Evolutionary conservation across 2,797 vertebrate species (phyloP).

Genomic region (Avahi laniger): DNA sequence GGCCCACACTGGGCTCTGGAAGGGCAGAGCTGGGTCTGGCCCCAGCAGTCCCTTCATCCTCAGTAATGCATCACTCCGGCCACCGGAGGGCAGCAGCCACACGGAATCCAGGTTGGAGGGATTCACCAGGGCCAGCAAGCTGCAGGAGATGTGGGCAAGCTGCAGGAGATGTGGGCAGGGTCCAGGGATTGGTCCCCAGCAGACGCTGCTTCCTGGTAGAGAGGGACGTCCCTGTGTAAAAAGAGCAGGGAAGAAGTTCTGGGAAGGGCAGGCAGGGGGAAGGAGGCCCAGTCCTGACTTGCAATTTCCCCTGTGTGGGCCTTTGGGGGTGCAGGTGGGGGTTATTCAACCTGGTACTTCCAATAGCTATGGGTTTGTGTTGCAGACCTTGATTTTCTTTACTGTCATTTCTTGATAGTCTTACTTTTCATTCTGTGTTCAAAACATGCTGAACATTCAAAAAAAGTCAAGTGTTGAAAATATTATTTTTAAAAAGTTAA

Average conservation of each 20-base stretch:
- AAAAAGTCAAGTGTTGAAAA: background rate
- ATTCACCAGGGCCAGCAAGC: background rate
- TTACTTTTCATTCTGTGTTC: background rate
- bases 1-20: background rate
- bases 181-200: background rate
- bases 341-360: background rate
- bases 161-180: background rate
- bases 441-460: background rate
- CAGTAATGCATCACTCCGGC: background rate
- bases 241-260: background rate
- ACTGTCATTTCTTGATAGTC: background rate
- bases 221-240: background rate
- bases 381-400: background rate
- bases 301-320: background rate
- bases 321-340: background rate
- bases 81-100: slow-evolving; percentile 71
- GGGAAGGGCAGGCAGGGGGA: background rate
- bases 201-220: background rate
- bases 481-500: background rate
- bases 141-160: background rate
- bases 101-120: background rate
- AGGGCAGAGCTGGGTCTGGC: background rate
- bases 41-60: background rate
- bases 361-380: background rate
- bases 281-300: background rate